These are phyloP conservation scores for Parazoanthus swiftii DNA, from an alignment of 92 coral and sea anemone genomes.

Conservation along the genomic window DNA sequence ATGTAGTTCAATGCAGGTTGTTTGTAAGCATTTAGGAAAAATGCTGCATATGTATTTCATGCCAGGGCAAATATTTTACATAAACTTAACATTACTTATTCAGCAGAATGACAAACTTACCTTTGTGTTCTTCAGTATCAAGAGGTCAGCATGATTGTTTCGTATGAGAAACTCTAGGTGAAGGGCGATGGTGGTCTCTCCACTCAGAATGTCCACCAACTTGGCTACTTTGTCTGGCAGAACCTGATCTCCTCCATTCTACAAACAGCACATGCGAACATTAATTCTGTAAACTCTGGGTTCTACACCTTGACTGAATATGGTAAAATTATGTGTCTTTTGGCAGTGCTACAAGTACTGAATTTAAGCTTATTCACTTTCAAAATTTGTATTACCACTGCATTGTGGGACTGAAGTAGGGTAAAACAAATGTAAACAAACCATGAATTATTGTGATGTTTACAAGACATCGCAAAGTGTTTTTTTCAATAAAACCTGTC, in stretches of 20 bases:
- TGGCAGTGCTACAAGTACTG: background rate
- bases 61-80: no score
- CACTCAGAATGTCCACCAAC: constrained; percentile 85
- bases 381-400: no score
- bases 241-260: constrained; percentile 90
- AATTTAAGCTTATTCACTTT: no score
- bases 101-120: constrained; percentile 39
- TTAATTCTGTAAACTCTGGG: background rate
- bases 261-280: background rate
- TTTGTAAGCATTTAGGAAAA: no score
- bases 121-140: constrained; percentile 94
- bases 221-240: constrained; percentile 87
- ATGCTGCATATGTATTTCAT: no score
- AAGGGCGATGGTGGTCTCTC: constrained; percentile 89
- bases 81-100: background rate
- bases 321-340: no score
- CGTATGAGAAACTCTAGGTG: constrained; percentile 93
- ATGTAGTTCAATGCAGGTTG: no score
- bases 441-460: no score
- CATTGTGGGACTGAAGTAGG: no score
- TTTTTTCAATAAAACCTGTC: no score
- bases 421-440: no score
- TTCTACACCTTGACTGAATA: background rate
- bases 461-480: no score
- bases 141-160: constrained; percentile 95